phyloP scores from a whole-genome alignment of 2,113 vertebrate genomes.

The Gila orcuttii region DNA sequence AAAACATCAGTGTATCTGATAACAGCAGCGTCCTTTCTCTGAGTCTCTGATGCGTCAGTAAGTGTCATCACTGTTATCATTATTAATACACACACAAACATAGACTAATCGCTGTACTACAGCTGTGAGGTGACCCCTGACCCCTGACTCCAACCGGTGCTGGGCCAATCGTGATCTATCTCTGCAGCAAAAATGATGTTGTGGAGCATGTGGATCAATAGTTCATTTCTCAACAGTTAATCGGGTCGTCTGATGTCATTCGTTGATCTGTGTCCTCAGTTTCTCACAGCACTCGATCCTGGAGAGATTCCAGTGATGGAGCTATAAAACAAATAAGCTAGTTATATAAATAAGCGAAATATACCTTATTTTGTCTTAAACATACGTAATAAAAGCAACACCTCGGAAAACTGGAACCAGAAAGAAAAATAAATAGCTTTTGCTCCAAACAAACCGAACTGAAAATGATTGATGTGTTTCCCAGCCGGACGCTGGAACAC shows the following conservation, averaged over 20 bases:
- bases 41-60: background rate
- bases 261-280: background rate
- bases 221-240: background rate
- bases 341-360: too few species aligned
- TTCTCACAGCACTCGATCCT: too few species aligned
- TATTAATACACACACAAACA: background rate
- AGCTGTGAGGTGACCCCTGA: constrained; percentile 1
- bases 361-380: too few species aligned
- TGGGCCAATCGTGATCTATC: background rate
- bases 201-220: background rate
- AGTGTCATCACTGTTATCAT: background rate
- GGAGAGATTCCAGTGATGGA: too few species aligned
- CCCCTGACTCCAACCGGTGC: constrained; percentile 59
- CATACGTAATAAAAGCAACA: too few species aligned
- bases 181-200: background rate
- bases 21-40: too few species aligned
- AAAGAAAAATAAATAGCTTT: too few species aligned
- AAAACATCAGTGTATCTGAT: background rate
- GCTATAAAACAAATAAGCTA: too few species aligned
- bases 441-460: too few species aligned
- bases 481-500: too few species aligned
- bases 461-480: too few species aligned
- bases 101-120: background rate
- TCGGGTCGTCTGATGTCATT: background rate
- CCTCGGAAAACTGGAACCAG: too few species aligned